These are phyloP conservation scores for Alcis repandata DNA, from an alignment of 2,888 invertebrate species.

Conservation along the genomic window DNA sequence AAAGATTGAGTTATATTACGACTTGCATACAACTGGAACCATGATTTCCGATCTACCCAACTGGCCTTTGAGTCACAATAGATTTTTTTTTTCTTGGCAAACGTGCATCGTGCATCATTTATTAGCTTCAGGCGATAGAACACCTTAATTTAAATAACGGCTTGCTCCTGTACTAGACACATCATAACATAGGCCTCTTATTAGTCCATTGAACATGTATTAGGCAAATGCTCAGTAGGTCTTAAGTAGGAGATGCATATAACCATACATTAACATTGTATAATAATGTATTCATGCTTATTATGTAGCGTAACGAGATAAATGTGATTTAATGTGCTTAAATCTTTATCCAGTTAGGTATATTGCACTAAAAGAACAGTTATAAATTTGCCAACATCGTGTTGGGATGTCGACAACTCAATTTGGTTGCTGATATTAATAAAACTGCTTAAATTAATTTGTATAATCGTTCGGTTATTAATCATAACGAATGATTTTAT, in stretches of 20 bases:
- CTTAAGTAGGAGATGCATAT: slow-evolving; percentile 16
- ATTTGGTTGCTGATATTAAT: slow-evolving; percentile 8
- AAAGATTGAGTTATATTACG: too few species aligned
- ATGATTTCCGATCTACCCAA: too few species aligned
- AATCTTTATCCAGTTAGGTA: slow-evolving; percentile 14
- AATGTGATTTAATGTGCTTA: slow-evolving; percentile 30
- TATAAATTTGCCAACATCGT: slow-evolving; percentile 7
- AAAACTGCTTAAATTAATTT: slow-evolving; percentile 15
- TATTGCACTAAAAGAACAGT: slow-evolving; percentile 7
- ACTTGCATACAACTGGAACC: too few species aligned
- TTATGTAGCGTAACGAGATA: slow-evolving; percentile 43
- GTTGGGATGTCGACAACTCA: slow-evolving; percentile 13
- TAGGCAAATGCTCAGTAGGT: slow-evolving; percentile 12
- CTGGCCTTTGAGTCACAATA: too few species aligned
- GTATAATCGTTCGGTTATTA: neutral
- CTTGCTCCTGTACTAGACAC: slow-evolving; percentile 3
- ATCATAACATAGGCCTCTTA: slow-evolving; percentile 1
- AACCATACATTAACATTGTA: slow-evolving; percentile 24
- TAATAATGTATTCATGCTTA: slow-evolving; percentile 22
- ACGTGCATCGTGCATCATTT: too few species aligned
- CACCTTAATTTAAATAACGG: neutral
- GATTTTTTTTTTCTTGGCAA: too few species aligned
- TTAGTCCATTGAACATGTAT: slow-evolving; percentile 24
- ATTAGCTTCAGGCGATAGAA: neutral
- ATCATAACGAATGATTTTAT: neutral